Conservation (phyloP, 1,140 invertebrate species). For the Elysia chlorotica region DNA sequence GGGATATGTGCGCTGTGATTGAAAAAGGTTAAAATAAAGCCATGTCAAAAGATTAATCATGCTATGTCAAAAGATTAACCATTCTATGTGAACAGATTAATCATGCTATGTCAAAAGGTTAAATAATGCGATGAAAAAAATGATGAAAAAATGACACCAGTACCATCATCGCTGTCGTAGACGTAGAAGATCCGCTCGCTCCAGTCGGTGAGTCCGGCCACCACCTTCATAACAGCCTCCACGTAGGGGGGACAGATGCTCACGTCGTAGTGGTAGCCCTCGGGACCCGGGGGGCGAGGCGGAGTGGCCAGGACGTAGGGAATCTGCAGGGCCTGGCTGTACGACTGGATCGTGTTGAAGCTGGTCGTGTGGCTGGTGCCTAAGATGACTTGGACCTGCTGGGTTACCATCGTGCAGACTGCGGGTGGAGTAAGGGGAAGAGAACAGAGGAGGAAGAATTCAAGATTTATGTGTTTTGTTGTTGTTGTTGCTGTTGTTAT, state of each 20-base stretch:
- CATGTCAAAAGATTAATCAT: too few relatives aligned
- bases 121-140: too few relatives aligned
- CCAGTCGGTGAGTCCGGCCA: slow-evolving; percentile 77
- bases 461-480: too few relatives aligned
- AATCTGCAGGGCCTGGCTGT: slow-evolving; percentile 70
- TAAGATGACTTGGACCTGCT: slow-evolving; percentile 87
- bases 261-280: slow-evolving; percentile 36
- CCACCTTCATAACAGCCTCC: slow-evolving; percentile 88
- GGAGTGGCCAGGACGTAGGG: slow-evolving; percentile 75
- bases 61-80: too few relatives aligned
- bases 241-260: slow-evolving; percentile 93
- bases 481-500: too few relatives aligned
- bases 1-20: too few relatives aligned
- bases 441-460: too few relatives aligned
- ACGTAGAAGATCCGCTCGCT: slow-evolving; percentile 93
- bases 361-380: slow-evolving; percentile 88
- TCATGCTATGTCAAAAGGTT: too few relatives aligned
- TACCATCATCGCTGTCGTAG: slow-evolving; percentile 94
- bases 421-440: too few relatives aligned
- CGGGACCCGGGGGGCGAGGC: slow-evolving; percentile 14
- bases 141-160: too few relatives aligned
- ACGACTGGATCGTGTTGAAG: slow-evolving; percentile 91
- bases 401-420: slow-evolving; percentile 90
- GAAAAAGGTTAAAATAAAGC: too few relatives aligned
- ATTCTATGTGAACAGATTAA: too few relatives aligned